Evolutionary conservation across 2,888 invertebrate species (phyloP).

Genomic region (Augiades crinisus): DNA sequence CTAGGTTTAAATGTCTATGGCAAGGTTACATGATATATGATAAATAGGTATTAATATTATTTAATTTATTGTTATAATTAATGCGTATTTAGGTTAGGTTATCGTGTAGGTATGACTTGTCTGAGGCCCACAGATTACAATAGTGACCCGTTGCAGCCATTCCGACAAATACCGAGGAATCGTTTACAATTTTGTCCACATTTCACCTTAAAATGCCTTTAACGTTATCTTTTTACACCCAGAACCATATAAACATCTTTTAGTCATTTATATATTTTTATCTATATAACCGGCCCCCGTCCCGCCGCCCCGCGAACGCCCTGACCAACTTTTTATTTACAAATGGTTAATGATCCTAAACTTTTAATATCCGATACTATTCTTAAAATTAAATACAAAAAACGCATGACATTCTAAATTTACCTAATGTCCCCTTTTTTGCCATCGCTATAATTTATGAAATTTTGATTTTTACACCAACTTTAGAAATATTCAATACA

Average conservation of each 20-base stretch:
- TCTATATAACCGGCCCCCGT: slow-evolving; percentile 71
- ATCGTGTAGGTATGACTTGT: slow-evolving; percentile 60
- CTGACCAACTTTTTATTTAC: slow-evolving; percentile 81
- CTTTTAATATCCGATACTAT: slow-evolving; percentile 83
- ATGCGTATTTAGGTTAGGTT: slow-evolving; percentile 74
- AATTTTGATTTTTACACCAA: slow-evolving; percentile 83
- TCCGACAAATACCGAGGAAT: slow-evolving; percentile 78
- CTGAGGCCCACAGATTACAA: slow-evolving; percentile 79
- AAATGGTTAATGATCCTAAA: slow-evolving; percentile 87
- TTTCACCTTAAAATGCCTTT: slow-evolving; percentile 71
- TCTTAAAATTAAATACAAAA: slow-evolving; percentile 83
- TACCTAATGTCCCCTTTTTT: slow-evolving; percentile 76
- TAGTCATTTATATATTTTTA: slow-evolving; percentile 81
- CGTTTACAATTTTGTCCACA: slow-evolving; percentile 60
- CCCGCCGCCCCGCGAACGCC: slow-evolving; percentile 54
- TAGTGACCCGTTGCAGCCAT: slow-evolving; percentile 74
- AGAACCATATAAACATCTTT: slow-evolving; percentile 83
- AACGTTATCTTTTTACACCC: slow-evolving; percentile 79
- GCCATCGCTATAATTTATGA: slow-evolving; percentile 80
- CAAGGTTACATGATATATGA: too few species aligned
- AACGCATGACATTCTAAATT: slow-evolving; percentile 80
- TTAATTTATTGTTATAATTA: slow-evolving; percentile 77
- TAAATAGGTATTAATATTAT: slow-evolving; percentile 64
- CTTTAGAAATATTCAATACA: slow-evolving; percentile 83
- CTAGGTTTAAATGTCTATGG: too few species aligned